These are phyloP conservation scores for Dendroctonus valens DNA, from an alignment of 1,140 invertebrate species.

Conservation along the genomic window DNA sequence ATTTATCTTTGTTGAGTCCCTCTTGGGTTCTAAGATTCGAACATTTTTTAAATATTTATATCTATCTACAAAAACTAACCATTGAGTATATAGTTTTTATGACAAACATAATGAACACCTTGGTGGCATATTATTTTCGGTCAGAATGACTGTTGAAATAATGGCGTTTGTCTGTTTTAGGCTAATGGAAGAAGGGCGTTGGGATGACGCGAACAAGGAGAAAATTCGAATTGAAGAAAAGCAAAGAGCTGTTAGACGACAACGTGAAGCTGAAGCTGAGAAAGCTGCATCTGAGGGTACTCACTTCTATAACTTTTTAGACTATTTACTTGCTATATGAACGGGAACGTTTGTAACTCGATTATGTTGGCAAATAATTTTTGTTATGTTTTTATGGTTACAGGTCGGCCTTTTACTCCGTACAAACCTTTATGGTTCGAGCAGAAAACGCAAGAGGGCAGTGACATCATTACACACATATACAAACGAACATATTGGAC, in stretches of 20 bases:
- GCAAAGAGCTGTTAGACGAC: slow-evolving; percentile 73
- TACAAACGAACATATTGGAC: slow-evolving; percentile 93
- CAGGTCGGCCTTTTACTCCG: slow-evolving; percentile 69
- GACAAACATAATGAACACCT: no score
- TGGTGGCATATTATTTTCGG: no score
- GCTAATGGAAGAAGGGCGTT: slow-evolving; percentile 93
- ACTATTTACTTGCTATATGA: neutral
- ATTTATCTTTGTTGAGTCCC: neutral
- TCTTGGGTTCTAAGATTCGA: no score
- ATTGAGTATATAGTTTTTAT: no score
- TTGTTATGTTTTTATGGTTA: neutral
- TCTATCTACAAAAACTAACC: no score
- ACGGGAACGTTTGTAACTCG: neutral
- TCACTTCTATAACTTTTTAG: neutral
- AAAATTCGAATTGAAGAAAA: slow-evolving; percentile 93
- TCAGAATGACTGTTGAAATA: neutral
- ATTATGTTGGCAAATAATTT: neutral
- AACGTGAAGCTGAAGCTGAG: slow-evolving; percentile 78
- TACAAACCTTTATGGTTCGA: slow-evolving; percentile 92
- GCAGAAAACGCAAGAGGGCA: slow-evolving; percentile 75
- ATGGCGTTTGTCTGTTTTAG: neutral
- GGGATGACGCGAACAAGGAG: slow-evolving; percentile 94
- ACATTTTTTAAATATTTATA: no score
- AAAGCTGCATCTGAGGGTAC: slow-evolving; percentile 69
- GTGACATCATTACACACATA: slow-evolving; percentile 79